These are phyloP conservation scores for Pseudotriccus pelzelni DNA, from an alignment of 2,797 vertebrate species.

Conservation along the genomic window DNA sequence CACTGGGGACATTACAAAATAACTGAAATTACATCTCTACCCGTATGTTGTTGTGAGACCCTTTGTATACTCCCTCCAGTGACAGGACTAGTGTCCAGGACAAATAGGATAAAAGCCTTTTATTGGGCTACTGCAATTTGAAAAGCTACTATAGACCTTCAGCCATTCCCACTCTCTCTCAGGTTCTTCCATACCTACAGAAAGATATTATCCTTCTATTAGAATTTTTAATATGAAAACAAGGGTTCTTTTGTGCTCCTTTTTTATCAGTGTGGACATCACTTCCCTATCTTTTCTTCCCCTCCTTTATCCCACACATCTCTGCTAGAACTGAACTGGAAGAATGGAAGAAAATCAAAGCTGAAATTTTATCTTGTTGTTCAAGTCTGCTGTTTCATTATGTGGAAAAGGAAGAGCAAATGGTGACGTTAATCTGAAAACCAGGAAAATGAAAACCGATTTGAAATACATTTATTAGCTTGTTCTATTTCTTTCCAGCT, in stretches of 20 bases:
- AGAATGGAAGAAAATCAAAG: background rate
- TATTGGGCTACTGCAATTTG: background rate
- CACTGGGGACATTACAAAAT: background rate
- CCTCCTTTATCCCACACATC: background rate
- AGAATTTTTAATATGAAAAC: background rate
- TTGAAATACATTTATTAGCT: background rate
- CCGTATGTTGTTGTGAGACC: background rate
- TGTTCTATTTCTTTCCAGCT: background rate
- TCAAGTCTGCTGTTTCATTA: background rate
- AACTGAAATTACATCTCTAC: background rate
- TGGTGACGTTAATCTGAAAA: background rate
- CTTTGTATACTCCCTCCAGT: background rate
- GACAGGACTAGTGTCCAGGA: background rate
- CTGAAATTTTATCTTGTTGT: background rate
- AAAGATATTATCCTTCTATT: background rate
- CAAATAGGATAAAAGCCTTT: rapidly evolving
- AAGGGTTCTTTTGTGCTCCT: background rate
- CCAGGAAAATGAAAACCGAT: background rate
- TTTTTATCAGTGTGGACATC: background rate
- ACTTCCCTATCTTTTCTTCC: background rate
- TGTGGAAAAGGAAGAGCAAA: background rate
- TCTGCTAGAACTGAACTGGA: background rate
- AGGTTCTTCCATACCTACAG: background rate
- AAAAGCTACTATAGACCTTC: background rate
- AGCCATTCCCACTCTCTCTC: background rate